Conservation (phyloP, 2,113 vertebrate species). For the Saimiri boliviensis region DNA sequence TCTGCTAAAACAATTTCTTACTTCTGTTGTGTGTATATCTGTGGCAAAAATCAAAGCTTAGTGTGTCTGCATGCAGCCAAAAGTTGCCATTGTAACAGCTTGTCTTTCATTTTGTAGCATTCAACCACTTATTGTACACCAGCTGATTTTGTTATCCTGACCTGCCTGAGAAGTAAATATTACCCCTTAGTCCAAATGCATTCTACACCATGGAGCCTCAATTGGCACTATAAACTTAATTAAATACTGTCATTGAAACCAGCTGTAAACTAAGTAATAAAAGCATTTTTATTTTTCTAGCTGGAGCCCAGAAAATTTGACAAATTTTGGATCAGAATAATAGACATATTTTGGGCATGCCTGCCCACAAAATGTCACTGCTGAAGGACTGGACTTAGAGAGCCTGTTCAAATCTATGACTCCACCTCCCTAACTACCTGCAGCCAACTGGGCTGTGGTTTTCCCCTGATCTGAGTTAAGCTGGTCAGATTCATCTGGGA, state of each 20-base stretch:
- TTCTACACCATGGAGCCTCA: neutral
- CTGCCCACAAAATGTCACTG: neutral
- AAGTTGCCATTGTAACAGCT: neutral
- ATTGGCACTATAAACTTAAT: neutral
- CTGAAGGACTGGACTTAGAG: neutral
- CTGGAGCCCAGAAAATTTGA: neutral
- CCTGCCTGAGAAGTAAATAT: neutral
- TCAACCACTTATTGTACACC: neutral
- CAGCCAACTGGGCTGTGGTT: neutral
- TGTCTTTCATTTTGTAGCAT: neutral
- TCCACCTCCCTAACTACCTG: neutral
- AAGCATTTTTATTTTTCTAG: slow-evolving; percentile 11
- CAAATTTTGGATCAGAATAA: neutral
- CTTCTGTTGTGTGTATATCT: neutral
- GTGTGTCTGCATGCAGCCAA: neutral
- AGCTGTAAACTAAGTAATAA: slow-evolving; percentile 4
- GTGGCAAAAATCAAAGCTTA: neutral
- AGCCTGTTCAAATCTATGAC: neutral
- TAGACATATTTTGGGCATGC: neutral
- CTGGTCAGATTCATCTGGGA: neutral
- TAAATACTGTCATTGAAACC: slow-evolving; percentile 8
- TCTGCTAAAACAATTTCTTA: neutral
- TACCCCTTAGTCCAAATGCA: neutral
- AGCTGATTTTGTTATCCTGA: neutral
- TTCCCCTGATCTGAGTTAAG: neutral